Evolutionary conservation across 2,113 vertebrate genomes (phyloP).

Genomic region (Gopherus evgoodei): DNA sequence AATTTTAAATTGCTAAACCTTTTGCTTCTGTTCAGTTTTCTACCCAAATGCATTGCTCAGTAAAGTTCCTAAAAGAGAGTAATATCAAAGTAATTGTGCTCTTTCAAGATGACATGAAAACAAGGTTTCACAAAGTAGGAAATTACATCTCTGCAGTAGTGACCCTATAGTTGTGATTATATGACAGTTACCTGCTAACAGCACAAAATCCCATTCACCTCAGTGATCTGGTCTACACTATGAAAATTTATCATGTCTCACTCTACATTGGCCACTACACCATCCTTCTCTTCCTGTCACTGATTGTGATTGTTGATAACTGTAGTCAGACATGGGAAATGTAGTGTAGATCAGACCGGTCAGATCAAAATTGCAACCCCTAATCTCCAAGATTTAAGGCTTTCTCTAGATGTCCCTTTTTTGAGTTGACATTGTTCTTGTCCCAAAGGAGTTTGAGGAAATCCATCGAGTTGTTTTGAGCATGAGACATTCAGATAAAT

Average conservation of each 20-base stretch:
- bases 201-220: background rate
- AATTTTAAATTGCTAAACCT: background rate
- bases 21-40: background rate
- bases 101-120: background rate
- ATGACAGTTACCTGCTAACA: background rate
- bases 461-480: background rate
- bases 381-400: background rate
- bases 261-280: rapidly evolving
- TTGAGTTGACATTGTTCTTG: background rate
- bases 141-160: background rate
- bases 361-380: background rate
- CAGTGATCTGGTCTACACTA: rapidly evolving
- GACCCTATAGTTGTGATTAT: background rate
- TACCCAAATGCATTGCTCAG: background rate
- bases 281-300: background rate
- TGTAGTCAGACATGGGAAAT: rapidly evolving
- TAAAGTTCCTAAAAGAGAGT: background rate
- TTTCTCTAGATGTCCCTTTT: background rate
- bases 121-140: background rate
- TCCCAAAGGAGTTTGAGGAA: slow-evolving; percentile 17
- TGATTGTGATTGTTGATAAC: background rate
- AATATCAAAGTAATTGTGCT: background rate
- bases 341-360: background rate
- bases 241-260: rapidly evolving
- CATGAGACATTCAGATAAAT: background rate